These are phyloP conservation scores for Pampusana beccarii DNA, from an alignment of 2,113 vertebrate genomes.

Conservation along the genomic window DNA sequence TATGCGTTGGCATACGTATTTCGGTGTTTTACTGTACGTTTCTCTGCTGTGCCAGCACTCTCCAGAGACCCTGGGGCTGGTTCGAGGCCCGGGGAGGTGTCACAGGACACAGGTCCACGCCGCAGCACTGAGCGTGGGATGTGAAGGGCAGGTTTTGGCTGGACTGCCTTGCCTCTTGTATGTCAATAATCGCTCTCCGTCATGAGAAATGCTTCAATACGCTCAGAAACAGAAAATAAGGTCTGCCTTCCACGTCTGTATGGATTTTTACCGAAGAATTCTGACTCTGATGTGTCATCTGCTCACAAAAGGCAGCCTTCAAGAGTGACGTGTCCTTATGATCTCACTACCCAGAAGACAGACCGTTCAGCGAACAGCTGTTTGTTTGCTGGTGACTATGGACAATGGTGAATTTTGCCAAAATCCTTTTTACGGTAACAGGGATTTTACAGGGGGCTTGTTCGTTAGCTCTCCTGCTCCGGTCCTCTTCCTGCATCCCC, in stretches of 20 bases:
- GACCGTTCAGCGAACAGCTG: background rate
- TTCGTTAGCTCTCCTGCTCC: background rate
- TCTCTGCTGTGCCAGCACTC: fast-evolving
- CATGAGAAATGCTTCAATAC: background rate
- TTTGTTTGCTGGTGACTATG: background rate
- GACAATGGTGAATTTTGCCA: background rate
- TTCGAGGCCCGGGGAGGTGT: background rate
- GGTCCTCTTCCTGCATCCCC: fast-evolving
- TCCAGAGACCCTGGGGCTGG: background rate
- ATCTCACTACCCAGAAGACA: background rate
- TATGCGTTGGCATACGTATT: background rate
- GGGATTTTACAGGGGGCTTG: background rate
- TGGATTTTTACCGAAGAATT: background rate
- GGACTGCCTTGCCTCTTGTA: background rate
- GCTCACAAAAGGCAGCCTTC: background rate
- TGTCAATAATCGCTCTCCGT: background rate
- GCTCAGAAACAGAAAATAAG: background rate
- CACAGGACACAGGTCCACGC: background rate
- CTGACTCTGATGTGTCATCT: background rate
- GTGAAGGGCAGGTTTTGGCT: background rate
- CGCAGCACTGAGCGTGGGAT: background rate
- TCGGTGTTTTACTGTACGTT: background rate
- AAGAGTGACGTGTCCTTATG: background rate
- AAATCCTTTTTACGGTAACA: background rate
- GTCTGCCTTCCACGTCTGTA: background rate